A percentile compares a stretch with the other conserved stretches of the same genome.
Conservation (phyloP, 2,797 vertebrate species). For the Ficedula albicollis region DNA sequence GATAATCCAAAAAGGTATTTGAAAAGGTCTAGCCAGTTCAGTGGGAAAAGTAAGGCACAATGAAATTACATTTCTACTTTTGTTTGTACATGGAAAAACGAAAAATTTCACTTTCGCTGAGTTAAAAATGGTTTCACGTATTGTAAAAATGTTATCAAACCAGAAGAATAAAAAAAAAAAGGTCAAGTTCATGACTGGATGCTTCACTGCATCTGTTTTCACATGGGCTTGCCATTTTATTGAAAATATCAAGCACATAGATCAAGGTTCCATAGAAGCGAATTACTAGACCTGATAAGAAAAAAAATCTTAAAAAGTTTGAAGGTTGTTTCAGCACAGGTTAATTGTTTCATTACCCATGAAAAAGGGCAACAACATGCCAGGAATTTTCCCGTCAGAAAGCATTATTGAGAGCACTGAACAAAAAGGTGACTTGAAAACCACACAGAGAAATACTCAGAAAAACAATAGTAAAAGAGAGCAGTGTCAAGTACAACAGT, state of each 20-base stretch:
- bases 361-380: not conserved
- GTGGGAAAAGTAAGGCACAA: not conserved
- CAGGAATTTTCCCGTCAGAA: not conserved
- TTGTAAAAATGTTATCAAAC: constrained; percentile 64
- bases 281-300: constrained; percentile 52
- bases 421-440: not conserved
- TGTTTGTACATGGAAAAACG: constrained; percentile 41
- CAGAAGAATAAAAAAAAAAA: constrained; percentile 57
- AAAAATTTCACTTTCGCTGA: constrained; percentile 52
- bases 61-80: constrained; percentile 41
- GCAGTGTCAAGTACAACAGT: not conserved
- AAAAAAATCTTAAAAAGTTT: constrained; percentile 32
- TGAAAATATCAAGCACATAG: constrained; percentile 73
- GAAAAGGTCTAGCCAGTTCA: constrained; percentile 26
- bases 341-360: constrained; percentile 42
- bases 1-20: not conserved
- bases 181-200: constrained; percentile 61
- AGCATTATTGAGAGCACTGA: not conserved
- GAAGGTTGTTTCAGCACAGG: constrained; percentile 19
- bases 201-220: constrained; percentile 64
- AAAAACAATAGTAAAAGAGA: not conserved
- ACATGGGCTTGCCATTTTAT: constrained; percentile 72
- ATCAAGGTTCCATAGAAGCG: constrained; percentile 58
- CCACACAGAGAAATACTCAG: not conserved
- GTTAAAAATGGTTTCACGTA: constrained; percentile 28